These are phyloP conservation scores for Danio albolineatus DNA, from an alignment of 2,797 vertebrate genomes.

Conservation along the genomic window DNA sequence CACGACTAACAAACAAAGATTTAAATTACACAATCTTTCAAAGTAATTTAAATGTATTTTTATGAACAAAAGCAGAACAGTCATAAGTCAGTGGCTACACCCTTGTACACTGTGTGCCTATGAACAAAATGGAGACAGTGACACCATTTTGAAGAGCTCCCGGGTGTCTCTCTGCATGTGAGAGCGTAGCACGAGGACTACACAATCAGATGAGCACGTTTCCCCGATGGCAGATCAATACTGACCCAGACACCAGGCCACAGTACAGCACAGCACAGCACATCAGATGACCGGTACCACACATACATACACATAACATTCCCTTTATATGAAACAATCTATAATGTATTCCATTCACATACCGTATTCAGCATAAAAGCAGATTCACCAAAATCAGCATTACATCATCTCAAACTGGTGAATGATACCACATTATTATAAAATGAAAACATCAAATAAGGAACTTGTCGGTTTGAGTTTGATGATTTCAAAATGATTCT, in stretches of 20 bases:
- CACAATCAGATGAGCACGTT: slow-evolving; percentile 60
- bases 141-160: slow-evolving; percentile 41
- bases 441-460: background rate
- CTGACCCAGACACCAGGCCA: slow-evolving; percentile 62
- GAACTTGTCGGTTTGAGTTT: background rate
- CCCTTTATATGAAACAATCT: slow-evolving; percentile 4
- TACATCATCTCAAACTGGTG: background rate
- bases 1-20: background rate
- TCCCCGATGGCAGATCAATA: slow-evolving; percentile 64
- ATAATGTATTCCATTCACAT: background rate
- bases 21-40: background rate
- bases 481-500: background rate
- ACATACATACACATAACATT: slow-evolving; percentile 1
- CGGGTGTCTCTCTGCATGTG: slow-evolving; percentile 68
- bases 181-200: slow-evolving; percentile 67
- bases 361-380: background rate
- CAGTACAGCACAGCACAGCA: background rate
- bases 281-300: background rate
- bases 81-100: background rate
- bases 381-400: background rate
- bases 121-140: slow-evolving; percentile 24
- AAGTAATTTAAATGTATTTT: background rate
- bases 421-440: background rate
- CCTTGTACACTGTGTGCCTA: slow-evolving; percentile 6
- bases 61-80: slow-evolving; percentile 10